These are phyloP conservation scores for Druon quercuslanigerum DNA, from an alignment of 1,140 invertebrate genomes.

Conservation along the genomic window DNA sequence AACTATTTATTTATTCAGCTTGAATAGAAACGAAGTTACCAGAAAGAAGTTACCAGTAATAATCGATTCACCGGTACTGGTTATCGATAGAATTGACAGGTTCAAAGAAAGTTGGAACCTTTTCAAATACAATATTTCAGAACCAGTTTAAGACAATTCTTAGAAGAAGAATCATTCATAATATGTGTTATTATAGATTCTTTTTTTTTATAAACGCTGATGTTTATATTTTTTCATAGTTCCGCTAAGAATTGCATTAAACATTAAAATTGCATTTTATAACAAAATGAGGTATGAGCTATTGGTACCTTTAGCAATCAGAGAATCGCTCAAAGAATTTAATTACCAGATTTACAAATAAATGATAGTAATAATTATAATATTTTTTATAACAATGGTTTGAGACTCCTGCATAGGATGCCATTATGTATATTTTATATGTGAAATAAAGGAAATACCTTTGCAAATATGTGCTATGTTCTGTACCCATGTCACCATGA, in stretches of 20 bases:
- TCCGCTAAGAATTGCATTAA: too few species aligned
- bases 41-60: conserved; percentile 49
- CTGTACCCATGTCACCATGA: conserved; percentile 42
- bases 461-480: conserved; percentile 52
- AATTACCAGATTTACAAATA: conserved; percentile 54
- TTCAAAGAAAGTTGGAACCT: neutral
- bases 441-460: conserved; percentile 68
- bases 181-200: too few species aligned
- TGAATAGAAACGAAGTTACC: conserved; percentile 50
- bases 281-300: conserved; percentile 34
- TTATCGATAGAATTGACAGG: neutral
- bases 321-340: conserved; percentile 36
- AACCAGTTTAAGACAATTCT: too few species aligned
- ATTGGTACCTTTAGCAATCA: conserved; percentile 36
- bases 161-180: too few species aligned
- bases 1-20: conserved; percentile 67
- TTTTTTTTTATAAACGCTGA: too few species aligned
- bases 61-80: conserved; percentile 31
- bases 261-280: neutral
- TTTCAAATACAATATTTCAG: neutral
- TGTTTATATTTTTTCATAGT: too few species aligned
- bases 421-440: conserved; percentile 74
- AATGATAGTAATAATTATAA: conserved; percentile 60
- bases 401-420: conserved; percentile 68
- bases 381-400: conserved; percentile 69